These are phyloP conservation scores for Stenichneumon culpator DNA, from an alignment of 2,888 invertebrate genomes.

Conservation along the genomic window DNA sequence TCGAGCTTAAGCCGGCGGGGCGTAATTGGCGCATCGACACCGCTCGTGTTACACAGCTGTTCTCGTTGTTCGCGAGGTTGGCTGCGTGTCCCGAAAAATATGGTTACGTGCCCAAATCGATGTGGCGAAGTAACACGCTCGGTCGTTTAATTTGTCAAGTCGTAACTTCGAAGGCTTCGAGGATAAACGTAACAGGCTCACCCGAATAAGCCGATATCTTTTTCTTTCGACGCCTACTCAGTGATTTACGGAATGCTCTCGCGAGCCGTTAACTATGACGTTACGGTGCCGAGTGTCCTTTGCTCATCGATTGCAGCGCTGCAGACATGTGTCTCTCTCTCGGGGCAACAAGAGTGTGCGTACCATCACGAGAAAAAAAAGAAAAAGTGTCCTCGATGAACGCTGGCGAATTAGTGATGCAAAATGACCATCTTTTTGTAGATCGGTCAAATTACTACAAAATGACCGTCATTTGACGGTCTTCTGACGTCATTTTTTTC, in stretches of 20 bases:
- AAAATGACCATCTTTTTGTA: too few species aligned
- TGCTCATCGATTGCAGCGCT: slow-evolving; percentile 29
- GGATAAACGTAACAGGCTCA: not conserved
- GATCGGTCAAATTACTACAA: too few species aligned
- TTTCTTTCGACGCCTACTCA: not conserved
- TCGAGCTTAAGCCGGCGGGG: not conserved
- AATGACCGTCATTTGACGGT: too few species aligned
- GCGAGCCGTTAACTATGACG: slow-evolving; percentile 46
- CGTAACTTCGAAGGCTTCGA: not conserved
- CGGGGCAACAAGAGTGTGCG: slow-evolving; percentile 36
- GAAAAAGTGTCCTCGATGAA: slow-evolving; percentile 39
- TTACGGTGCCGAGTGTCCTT: slow-evolving; percentile 30
- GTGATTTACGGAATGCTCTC: slow-evolving; percentile 41
- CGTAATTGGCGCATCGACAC: not conserved
- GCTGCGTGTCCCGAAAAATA: not conserved
- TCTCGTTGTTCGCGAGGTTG: not conserved
- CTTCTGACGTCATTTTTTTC: too few species aligned
- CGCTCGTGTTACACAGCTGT: not conserved
- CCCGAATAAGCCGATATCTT: not conserved
- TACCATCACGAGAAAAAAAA: not conserved
- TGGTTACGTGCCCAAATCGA: not conserved
- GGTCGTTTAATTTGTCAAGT: not conserved
- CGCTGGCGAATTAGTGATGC: slow-evolving; percentile 59
- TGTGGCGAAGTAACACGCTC: not conserved
- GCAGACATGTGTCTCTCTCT: slow-evolving; percentile 24